A percentile compares a stretch with the other conserved stretches of the same genome.
These are phyloP conservation scores for Hippopotamyrus pictus DNA, from an alignment of 2,797 vertebrate species.

Conservation along the genomic window DNA sequence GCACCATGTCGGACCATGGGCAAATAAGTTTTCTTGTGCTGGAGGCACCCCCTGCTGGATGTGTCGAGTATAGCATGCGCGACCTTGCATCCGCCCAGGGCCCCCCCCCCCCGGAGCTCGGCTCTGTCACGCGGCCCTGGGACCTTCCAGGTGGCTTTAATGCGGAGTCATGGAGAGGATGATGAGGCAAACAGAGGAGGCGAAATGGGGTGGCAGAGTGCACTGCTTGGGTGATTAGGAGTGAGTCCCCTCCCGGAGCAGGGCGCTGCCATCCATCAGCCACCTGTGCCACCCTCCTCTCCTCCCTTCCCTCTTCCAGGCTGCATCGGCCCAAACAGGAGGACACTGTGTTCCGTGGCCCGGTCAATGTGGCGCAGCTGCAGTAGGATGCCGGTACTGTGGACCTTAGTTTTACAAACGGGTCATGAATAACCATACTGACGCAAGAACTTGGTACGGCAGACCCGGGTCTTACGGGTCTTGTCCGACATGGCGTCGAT, in stretches of 20 bases:
- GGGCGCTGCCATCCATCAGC: not conserved
- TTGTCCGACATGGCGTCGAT: not conserved
- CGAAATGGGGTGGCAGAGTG: not conserved
- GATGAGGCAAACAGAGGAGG: constrained; percentile 39
- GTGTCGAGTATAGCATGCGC: not conserved
- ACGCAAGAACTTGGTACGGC: not conserved
- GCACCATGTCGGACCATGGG: not conserved
- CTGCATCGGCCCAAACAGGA: not conserved
- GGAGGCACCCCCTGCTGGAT: not conserved
- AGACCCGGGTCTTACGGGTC: not conserved
- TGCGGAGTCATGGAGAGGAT: constrained; percentile 32
- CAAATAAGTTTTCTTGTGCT: constrained; percentile 26
- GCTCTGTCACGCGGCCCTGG: not conserved
- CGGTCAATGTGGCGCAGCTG: not conserved
- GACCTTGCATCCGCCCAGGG: constrained; percentile 34
- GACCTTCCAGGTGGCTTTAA: constrained; percentile 25
- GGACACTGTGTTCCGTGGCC: not conserved
- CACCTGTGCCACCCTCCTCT: not conserved
- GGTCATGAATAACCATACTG: not conserved
- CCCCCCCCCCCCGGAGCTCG: not conserved
- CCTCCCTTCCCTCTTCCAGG: not conserved
- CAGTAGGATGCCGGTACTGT: not conserved
- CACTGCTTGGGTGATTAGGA: constrained; percentile 21
- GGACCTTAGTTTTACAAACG: not conserved
- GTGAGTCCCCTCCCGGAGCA: not conserved